These are phyloP conservation scores for Dendrocincla tyrannina DNA, from an alignment of 2,797 vertebrate genomes.

Conservation along the genomic window DNA sequence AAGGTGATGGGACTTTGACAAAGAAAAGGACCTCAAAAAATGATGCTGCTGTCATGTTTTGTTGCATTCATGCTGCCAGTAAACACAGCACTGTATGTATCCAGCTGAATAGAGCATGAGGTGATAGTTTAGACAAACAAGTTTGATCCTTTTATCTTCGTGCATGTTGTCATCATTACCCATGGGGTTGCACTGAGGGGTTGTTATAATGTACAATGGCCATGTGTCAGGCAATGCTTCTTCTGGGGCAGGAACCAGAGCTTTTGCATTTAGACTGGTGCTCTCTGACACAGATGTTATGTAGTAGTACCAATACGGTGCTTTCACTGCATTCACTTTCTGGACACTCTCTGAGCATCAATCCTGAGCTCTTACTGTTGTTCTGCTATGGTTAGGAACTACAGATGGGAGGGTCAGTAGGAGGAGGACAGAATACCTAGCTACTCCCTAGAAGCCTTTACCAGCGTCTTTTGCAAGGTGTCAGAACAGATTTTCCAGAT, in stretches of 20 bases:
- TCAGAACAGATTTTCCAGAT: neutral
- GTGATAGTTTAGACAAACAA: neutral
- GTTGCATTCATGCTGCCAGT: neutral
- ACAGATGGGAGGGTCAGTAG: neutral
- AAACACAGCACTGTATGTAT: neutral
- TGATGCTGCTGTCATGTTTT: neutral
- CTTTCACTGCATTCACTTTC: neutral
- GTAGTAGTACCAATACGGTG: neutral
- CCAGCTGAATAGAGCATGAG: neutral
- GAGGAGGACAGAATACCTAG: neutral
- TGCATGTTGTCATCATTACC: neutral
- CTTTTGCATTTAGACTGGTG: neutral
- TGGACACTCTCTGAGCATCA: neutral
- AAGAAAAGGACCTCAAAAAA: neutral
- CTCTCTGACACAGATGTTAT: accelerated
- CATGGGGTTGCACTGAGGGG: accelerated
- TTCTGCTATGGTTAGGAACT: neutral
- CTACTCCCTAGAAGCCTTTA: neutral
- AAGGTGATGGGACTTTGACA: neutral
- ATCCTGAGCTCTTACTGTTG: neutral
- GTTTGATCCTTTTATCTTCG: neutral
- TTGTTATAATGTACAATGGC: neutral
- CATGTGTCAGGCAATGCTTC: neutral
- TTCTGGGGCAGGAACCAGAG: neutral
- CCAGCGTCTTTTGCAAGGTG: neutral